A percentile compares a stretch with the other conserved stretches of the same genome.
These are phyloP conservation scores for Perizoma flavofasciatum DNA, from an alignment of 2,888 invertebrate genomes.

Conservation along the genomic window DNA sequence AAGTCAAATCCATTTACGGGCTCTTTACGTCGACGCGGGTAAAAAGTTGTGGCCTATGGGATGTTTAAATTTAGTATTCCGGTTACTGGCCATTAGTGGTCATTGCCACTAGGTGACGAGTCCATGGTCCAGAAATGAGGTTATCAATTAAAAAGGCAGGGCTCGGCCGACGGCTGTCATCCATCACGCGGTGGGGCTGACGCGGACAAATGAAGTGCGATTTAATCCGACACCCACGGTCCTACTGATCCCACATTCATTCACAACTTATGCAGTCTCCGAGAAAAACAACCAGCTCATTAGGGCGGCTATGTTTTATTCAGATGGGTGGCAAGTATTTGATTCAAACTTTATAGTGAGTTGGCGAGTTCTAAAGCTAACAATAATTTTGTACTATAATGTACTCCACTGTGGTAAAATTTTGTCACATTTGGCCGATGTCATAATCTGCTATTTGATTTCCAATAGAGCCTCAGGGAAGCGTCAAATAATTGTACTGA, in stretches of 20 bases:
- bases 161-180: constrained; percentile 60
- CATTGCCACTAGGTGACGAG: constrained; percentile 4
- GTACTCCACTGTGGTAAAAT: background rate
- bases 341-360: constrained; percentile 63
- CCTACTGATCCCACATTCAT: constrained; percentile 69
- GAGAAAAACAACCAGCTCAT: constrained; percentile 77
- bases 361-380: constrained; percentile 47
- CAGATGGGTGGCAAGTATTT: constrained; percentile 73
- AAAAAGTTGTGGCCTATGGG: too few species aligned
- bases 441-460: too few species aligned
- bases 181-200: constrained; percentile 72
- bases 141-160: constrained; percentile 76
- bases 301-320: constrained; percentile 79
- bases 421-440: background rate
- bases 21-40: too few species aligned
- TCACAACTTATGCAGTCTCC: constrained; percentile 76
- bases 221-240: constrained; percentile 72
- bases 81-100: constrained; percentile 8
- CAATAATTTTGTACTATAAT: too few species aligned
- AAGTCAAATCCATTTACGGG: too few species aligned
- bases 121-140: constrained; percentile 66
- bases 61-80: constrained; percentile 19
- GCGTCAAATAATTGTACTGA: constrained; percentile 32
- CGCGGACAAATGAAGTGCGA: constrained; percentile 82
- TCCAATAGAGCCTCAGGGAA: constrained; percentile 4